Percentiles rank a stretch among this genome's conserved stretches.
Evolutionary conservation across 2,113 vertebrate genomes (phyloP).

Genomic region (Meriones unguiculatus): DNA sequence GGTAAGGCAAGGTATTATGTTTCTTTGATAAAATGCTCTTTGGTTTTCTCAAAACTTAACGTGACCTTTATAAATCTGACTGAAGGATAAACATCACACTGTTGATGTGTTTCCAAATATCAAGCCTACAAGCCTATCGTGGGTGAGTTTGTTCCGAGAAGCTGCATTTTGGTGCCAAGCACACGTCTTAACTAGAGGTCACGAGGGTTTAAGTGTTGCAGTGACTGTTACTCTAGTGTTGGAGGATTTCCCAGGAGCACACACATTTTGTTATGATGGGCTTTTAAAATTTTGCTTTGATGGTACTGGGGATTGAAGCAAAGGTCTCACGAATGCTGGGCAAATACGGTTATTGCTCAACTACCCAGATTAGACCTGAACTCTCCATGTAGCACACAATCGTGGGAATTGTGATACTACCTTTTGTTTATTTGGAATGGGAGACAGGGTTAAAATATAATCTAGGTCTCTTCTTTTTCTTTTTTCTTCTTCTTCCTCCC

Average conservation of each 20-base stretch:
- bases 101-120: constrained; percentile 37
- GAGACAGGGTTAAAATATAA: neutral
- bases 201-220: neutral
- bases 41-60: constrained; percentile 48
- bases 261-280: no score
- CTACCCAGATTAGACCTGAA: neutral
- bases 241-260: neutral
- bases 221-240: neutral
- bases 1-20: constrained; percentile 50
- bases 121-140: neutral
- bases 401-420: neutral
- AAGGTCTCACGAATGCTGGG: neutral
- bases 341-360: neutral
- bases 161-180: neutral
- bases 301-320: neutral
- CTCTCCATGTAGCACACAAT: neutral
- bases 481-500: neutral
- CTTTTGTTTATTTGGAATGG: neutral
- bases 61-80: constrained; percentile 16
- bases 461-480: neutral
- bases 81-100: constrained; percentile 35
- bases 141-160: neutral
- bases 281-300: neutral
- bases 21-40: constrained; percentile 35
- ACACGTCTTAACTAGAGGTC: neutral